phyloP scores from a whole-genome alignment of 1,140 invertebrate species.

The Saccostrea cuccullata region DNA sequence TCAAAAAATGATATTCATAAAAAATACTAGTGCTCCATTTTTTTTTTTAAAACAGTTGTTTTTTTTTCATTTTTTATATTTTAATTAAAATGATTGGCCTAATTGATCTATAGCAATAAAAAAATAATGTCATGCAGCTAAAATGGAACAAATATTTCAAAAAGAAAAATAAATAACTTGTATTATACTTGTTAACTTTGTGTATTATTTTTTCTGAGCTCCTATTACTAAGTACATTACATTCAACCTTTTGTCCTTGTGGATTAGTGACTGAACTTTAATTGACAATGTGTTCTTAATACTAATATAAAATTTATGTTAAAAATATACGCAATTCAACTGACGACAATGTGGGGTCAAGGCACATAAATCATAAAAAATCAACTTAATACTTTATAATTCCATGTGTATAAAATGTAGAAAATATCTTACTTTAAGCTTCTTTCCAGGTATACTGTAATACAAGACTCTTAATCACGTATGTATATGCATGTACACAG shows the following conservation, averaged over 20 bases:
- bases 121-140: no score
- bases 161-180: no score
- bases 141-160: no score
- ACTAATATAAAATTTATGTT: not conserved
- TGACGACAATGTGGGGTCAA: not conserved
- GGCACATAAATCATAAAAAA: not conserved
- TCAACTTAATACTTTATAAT: not conserved
- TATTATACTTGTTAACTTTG: no score
- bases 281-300: not conserved
- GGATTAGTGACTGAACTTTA: not conserved
- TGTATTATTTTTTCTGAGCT: no score
- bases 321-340: not conserved
- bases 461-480: not conserved
- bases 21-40: no score
- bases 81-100: no score
- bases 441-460: not conserved
- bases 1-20: no score
- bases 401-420: not conserved
- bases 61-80: no score
- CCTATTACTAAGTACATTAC: no score
- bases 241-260: not conserved
- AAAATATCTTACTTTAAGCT: not conserved
- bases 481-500: not conserved
- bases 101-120: no score
- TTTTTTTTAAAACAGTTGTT: no score